Evolutionary conservation across 2,797 vertebrate species (phyloP).

Genomic region (Schizothorax lantsangensis): DNA sequence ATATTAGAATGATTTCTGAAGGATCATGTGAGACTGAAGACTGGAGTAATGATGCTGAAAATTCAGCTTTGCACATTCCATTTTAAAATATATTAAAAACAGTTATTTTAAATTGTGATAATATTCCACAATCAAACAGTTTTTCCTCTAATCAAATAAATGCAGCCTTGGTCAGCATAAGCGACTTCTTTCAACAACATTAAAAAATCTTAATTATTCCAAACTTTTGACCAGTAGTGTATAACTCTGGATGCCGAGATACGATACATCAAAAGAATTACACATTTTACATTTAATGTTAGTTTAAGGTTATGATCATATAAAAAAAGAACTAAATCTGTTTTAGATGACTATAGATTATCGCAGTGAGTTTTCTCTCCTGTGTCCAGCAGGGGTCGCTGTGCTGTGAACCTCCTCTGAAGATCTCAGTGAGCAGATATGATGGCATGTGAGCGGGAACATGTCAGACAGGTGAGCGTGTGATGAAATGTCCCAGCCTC

Average conservation of each 20-base stretch:
- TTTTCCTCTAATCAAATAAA: background rate
- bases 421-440: slow-evolving; percentile 8
- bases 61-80: background rate
- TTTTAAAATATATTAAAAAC: background rate
- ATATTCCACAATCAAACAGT: background rate
- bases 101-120: background rate
- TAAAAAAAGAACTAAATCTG: background rate
- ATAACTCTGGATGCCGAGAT: background rate
- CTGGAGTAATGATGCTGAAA: background rate
- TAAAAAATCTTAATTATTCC: background rate
- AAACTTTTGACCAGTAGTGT: background rate
- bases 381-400: slow-evolving; percentile 39
- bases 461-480: slow-evolving; percentile 35
- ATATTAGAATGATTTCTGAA: background rate
- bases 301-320: background rate
- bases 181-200: background rate
- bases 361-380: background rate
- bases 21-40: no score
- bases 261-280: background rate
- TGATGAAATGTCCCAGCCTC: slow-evolving; percentile 41
- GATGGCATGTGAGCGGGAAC: slow-evolving; percentile 29
- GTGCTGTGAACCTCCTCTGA: background rate
- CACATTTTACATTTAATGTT: background rate
- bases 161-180: background rate
- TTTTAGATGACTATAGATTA: background rate